phyloP scores from a whole-genome alignment of 1,140 invertebrate genomes.

The Atta texana region DNA sequence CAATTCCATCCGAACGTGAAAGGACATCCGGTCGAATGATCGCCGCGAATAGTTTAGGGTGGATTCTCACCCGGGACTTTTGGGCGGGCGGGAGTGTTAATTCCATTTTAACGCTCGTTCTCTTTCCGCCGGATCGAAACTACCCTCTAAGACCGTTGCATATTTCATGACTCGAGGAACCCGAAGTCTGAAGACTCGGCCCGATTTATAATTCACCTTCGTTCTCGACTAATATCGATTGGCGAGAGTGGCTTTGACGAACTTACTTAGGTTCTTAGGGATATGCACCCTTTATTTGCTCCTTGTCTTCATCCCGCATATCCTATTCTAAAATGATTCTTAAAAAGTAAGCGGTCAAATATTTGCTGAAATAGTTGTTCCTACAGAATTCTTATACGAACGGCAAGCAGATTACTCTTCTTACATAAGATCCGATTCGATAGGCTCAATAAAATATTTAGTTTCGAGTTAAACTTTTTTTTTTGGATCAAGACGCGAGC shows the following conservation, averaged over 20 bases:
- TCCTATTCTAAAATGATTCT: slow-evolving; percentile 5
- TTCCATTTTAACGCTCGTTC: slow-evolving; percentile 82
- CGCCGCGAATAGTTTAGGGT: slow-evolving; percentile 67
- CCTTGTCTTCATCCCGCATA: slow-evolving; percentile 25
- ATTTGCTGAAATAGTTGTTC: slow-evolving; percentile 43
- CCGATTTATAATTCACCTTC: slow-evolving; percentile 81
- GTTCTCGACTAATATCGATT: slow-evolving; percentile 78
- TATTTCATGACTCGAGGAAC: slow-evolving; percentile 81
- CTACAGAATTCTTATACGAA: neutral
- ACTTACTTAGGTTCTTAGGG: slow-evolving; percentile 38
- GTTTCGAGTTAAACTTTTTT: slow-evolving; percentile 45
- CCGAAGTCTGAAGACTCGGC: slow-evolving; percentile 78
- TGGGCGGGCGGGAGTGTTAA: slow-evolving; percentile 79
- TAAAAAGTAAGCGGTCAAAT: slow-evolving; percentile 18
- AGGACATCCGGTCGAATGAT: slow-evolving; percentile 70
- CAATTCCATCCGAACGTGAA: slow-evolving; percentile 37
- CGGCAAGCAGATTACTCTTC: slow-evolving; percentile 25
- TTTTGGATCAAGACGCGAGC: neutral
- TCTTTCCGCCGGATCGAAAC: slow-evolving; percentile 72
- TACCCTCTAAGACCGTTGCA: slow-evolving; percentile 84
- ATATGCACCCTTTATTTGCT: slow-evolving; percentile 54
- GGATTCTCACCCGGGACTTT: slow-evolving; percentile 55
- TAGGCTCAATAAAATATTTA: slow-evolving; percentile 28
- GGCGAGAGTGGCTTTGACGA: slow-evolving; percentile 71
- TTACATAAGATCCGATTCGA: slow-evolving; percentile 7